Base-by-base conservation (phyloP, 2,888 invertebrate species). In the Polyploca ridens region DNA sequence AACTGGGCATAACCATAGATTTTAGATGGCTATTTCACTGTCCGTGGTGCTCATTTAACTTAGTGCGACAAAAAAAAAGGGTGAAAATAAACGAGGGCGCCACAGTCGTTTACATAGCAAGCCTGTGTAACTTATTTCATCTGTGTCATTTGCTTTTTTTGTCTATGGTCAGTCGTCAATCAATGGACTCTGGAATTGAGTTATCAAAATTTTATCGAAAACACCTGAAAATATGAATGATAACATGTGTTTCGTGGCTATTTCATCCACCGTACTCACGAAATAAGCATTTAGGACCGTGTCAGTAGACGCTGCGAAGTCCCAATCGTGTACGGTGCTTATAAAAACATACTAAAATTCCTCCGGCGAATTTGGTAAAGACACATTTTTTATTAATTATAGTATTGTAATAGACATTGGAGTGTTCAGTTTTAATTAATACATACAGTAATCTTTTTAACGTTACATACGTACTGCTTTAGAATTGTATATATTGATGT, bases 161-260 rank as follows among this genome's bases (percentile, higher is more conserved):
- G 65, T 57, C 58, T 41, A 46, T 63, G 64, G 63, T 60, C 44
- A 27, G 16, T 16, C 60, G 13, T 41, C 41, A 41, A 33, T 68
- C 63, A 65, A 79, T 83, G 83, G 81, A 77, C 75, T 84, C 82
- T 84, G 73, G 81, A 83, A 76, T 77, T 77, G 77, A 73, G 70
- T 83, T 86, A 87, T 86, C 86, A 80, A 85, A 86, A 82, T 87
- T 89, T 87, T 84, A 88, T 86, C 85, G 84, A 88, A 88, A 88
- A 84, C 82, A 83, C 81, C 78, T 79, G 83, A 86, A 88, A 85
- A 84, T 87, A 89, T 90, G 90, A 89, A 88, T 90, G 88, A 85
- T 90, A 90, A 84, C 85, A 87, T 85, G 86, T 83, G 84, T 81
- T 80, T 83, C 70, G 75, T 77, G 74, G 74, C 64, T 75, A 64